Base-by-base conservation (phyloP, 2,888 invertebrate genomes). In the Drosophila borealis region DNA sequence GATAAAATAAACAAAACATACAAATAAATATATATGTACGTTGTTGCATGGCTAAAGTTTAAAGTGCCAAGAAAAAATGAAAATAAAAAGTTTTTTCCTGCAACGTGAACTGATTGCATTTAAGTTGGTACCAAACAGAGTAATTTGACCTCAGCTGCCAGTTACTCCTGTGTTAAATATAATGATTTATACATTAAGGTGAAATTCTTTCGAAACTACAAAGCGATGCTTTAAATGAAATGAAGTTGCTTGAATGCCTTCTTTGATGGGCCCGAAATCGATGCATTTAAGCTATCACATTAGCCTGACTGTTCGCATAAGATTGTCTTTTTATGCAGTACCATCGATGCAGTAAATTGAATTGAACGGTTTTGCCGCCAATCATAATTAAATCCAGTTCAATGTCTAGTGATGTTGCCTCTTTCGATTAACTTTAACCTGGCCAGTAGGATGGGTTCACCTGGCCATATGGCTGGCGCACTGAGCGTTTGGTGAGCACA, bases 1-100 rank as follows among this genome's bases (percentile, higher is more conserved):
- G 74, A 88, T 80, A 89, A 88, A 89, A 88, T 86, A 89, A 88
- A 89, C 86, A 89, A 88, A 74, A 81, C 76, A 80, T 65, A 79
- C 83, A 86, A 73, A 82, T 86, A 85, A 70, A 81, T 63, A 81
- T 63, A 73, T 67, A 66, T n/a, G n/a, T 69, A 55, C 10, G 45
- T 21, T 57, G 65, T 34, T 55, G 49, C 55, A 59, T 55, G 67
- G 70, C 71, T 51, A 77, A 88, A 88, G 72, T 82, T 86, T 86
- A 89, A 87, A 87, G 88, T 82, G 80, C 88, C 65, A 89, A 81
- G 81, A 75, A 84, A 87, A 84, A 74, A 74, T 68, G 44, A 78
- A 81, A 70, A 70, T 67, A 72, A 66, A 71, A 78, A 60, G 54
- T 56, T 74, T 64, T 17, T 54, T 50, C 25, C 44, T 55, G 66